Percentiles rank a stretch among this genome's conserved stretches.
Conservation (phyloP, 1,140 invertebrate species). For the Bombus difficillimus region DNA sequence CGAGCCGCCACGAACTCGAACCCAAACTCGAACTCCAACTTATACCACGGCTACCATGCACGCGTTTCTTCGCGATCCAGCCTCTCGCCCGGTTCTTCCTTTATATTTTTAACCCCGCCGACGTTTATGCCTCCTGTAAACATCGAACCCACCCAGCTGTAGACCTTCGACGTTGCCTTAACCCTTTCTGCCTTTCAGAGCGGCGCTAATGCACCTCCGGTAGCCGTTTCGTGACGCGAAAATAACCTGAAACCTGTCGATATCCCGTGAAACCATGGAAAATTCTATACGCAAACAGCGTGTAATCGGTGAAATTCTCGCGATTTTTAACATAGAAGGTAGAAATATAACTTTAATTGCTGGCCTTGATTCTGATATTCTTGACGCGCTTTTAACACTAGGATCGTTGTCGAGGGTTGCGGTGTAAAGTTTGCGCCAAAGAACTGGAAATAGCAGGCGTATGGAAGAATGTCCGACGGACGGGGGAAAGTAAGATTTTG, state of each 20-base stretch:
- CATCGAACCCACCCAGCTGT: too few relatives aligned
- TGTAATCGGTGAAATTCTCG: background rate
- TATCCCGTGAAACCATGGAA: background rate
- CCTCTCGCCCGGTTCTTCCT: background rate
- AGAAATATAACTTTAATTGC: too few relatives aligned
- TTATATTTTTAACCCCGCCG: constrained; percentile 17
- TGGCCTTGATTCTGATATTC: too few relatives aligned
- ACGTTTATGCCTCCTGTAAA: constrained; percentile 18
- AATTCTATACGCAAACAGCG: background rate
- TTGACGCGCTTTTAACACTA: background rate
- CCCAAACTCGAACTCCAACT: background rate
- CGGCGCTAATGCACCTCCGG: too few relatives aligned
- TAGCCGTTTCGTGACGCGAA: background rate
- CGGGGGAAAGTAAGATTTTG: too few relatives aligned
- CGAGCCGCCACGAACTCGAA: constrained; percentile 4
- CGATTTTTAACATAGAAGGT: background rate
- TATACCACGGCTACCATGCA: background rate
- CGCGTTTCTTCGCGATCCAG: background rate
- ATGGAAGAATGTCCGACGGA: too few relatives aligned
- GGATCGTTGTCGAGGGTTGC: background rate
- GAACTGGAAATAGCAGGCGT: background rate
- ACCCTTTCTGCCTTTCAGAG: background rate
- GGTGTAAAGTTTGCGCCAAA: background rate
- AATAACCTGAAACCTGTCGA: background rate
- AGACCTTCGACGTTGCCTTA: background rate